These are phyloP conservation scores for Ascidia mentula DNA, from an alignment of 23 tunicate species.

Conservation along the genomic window DNA sequence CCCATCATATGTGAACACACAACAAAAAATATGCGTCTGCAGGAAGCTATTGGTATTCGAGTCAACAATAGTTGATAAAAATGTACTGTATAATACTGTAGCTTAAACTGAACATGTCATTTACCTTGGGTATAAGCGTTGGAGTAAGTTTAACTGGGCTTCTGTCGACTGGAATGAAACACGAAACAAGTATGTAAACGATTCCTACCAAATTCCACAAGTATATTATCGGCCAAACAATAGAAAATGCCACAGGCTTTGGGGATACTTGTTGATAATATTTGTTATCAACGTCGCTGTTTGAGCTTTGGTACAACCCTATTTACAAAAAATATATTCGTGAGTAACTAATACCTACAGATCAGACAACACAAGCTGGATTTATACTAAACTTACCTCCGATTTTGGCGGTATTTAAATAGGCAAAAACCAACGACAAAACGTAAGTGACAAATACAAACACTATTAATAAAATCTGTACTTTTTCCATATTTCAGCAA, in stretches of 20 bases:
- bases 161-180: slow-evolving; percentile 35
- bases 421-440: slow-evolving; percentile 43
- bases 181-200: slow-evolving; percentile 44
- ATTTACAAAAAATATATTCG: background rate
- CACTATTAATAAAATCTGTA: slow-evolving; percentile 14
- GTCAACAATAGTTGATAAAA: too few species aligned
- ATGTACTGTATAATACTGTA: too few species aligned
- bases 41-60: too few species aligned
- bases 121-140: slow-evolving; percentile 41
- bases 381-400: slow-evolving; percentile 13
- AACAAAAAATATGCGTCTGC: too few species aligned
- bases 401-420: slow-evolving; percentile 29
- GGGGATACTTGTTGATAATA: slow-evolving; percentile 57
- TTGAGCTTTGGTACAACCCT: slow-evolving; percentile 13
- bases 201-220: slow-evolving; percentile 55
- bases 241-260: slow-evolving; percentile 30
- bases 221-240: slow-evolving; percentile 72
- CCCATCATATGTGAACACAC: too few species aligned
- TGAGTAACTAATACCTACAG: too few species aligned
- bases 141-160: slow-evolving; percentile 57
- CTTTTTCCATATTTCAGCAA: background rate
- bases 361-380: too few species aligned
- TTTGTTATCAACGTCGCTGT: slow-evolving; percentile 19
- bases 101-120: too few species aligned
- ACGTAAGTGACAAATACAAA: slow-evolving; percentile 19